Evolutionary conservation across 2,113 vertebrate species (phyloP).

Genomic region (Canis aureus): DNA sequence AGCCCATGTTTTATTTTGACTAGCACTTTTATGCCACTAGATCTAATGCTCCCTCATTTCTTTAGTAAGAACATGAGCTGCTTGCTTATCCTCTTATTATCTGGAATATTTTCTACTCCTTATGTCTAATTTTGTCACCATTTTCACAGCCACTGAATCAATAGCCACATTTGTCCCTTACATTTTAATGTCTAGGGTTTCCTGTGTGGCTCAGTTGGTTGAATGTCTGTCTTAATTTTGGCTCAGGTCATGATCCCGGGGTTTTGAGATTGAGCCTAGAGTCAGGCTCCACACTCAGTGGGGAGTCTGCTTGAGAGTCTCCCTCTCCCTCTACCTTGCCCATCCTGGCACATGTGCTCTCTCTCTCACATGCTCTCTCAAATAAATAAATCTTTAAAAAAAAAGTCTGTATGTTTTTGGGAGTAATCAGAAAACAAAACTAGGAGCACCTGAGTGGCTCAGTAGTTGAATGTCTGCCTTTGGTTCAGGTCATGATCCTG

Average conservation of each 20-base stretch:
- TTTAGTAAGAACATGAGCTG: background rate
- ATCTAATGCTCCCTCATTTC: background rate
- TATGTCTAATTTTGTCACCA: background rate
- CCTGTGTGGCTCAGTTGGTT: background rate
- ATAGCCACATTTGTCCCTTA: background rate
- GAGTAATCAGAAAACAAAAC: background rate
- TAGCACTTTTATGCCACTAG: rapidly evolving
- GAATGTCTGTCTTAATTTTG: background rate
- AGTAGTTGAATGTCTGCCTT: no score
- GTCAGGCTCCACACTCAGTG: rapidly evolving
- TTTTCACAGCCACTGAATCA: background rate
- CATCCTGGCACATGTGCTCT: background rate
- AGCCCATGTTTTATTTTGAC: background rate
- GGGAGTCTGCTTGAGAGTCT: background rate
- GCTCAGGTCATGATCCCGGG: background rate
- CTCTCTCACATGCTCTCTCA: background rate
- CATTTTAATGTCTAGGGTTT: background rate
- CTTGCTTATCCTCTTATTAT: background rate
- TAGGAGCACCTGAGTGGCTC: no score
- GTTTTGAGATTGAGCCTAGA: background rate
- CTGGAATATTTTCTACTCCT: background rate
- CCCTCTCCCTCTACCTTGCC: background rate
- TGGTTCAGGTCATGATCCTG: no score
- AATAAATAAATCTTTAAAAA: background rate
- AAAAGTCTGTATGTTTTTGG: background rate